A percentile compares a stretch with the other conserved stretches of the same genome.
Evolutionary conservation across 2,888 invertebrate species (phyloP).

Genomic region (Xiphydria camelus): DNA sequence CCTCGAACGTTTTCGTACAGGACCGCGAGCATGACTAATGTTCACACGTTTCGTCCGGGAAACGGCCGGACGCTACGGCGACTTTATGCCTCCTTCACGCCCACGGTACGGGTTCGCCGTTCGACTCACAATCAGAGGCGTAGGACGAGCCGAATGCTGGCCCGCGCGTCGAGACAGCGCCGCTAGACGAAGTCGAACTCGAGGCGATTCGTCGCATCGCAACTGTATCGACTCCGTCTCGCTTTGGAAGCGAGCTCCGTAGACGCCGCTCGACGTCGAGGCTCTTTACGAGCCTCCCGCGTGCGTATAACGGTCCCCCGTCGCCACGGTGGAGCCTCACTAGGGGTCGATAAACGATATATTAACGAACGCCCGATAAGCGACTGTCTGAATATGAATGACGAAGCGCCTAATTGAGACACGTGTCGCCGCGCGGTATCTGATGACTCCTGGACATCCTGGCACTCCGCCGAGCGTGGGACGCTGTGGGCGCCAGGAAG

Average conservation of each 20-base stretch:
- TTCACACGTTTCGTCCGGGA: constrained; percentile 21
- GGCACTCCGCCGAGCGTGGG: constrained; percentile 21
- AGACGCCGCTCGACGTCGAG: too few species aligned
- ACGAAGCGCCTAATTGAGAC: constrained; percentile 3
- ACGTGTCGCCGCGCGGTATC: constrained; percentile 5
- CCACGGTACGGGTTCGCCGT: too few species aligned
- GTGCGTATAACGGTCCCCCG: background rate
- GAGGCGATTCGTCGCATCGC: background rate
- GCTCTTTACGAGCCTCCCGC: too few species aligned
- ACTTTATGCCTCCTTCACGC: constrained; percentile 17
- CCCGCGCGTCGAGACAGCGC: too few species aligned
- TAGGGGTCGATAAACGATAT: background rate
- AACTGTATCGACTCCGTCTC: background rate
- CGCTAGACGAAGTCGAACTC: too few species aligned
- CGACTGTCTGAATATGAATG: constrained; percentile 2
- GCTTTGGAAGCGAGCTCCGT: too few species aligned
- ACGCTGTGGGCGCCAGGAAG: constrained; percentile 41
- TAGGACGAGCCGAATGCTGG: too few species aligned
- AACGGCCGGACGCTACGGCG: constrained; percentile 15
- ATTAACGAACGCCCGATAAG: constrained; percentile 2
- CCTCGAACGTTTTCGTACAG: background rate
- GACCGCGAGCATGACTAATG: constrained; percentile 26
- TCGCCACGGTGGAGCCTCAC: background rate
- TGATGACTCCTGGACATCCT: constrained; percentile 21
- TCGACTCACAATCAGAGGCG: too few species aligned